A percentile compares a stretch with the other conserved stretches of the same genome.
These are phyloP conservation scores for Apodemus sylvaticus DNA, from an alignment of 2,113 vertebrate genomes.

Conservation along the genomic window DNA sequence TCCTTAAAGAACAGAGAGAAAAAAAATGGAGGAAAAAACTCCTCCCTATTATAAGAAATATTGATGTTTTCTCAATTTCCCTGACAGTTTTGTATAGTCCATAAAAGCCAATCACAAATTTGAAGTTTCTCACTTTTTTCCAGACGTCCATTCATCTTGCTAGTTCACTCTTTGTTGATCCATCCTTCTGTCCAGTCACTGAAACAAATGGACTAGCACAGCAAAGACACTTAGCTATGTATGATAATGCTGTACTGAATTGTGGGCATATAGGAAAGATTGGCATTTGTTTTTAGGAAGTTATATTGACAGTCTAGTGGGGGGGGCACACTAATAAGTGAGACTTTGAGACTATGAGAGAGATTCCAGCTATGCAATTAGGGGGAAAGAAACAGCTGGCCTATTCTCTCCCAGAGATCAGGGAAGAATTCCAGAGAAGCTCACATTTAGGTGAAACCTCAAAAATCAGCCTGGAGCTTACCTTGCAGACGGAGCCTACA, in stretches of 20 bases:
- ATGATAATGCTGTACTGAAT: neutral
- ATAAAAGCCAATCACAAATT: neutral
- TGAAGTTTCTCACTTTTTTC: neutral
- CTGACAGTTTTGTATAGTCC: neutral
- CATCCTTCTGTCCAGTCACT: neutral
- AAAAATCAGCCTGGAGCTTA: neutral
- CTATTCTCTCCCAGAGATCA: neutral
- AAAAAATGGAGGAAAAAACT: neutral
- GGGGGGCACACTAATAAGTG: neutral
- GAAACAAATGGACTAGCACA: neutral
- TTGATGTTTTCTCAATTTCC: neutral
- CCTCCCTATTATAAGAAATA: neutral
- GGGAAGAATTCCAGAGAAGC: neutral
- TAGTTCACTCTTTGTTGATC: neutral
- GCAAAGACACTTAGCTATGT: neutral
- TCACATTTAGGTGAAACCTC: constrained; percentile 19
- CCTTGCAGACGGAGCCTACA: neutral
- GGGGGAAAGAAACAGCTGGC: neutral
- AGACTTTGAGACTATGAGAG: neutral
- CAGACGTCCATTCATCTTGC: neutral
- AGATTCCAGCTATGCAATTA: neutral
- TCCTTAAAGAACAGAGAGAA: neutral
- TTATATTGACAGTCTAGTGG: neutral
- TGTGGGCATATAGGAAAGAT: neutral
- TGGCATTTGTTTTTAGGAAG: neutral